Evolutionary conservation across 1,140 invertebrate genomes (phyloP).

Genomic region (Cotesia typhae): DNA sequence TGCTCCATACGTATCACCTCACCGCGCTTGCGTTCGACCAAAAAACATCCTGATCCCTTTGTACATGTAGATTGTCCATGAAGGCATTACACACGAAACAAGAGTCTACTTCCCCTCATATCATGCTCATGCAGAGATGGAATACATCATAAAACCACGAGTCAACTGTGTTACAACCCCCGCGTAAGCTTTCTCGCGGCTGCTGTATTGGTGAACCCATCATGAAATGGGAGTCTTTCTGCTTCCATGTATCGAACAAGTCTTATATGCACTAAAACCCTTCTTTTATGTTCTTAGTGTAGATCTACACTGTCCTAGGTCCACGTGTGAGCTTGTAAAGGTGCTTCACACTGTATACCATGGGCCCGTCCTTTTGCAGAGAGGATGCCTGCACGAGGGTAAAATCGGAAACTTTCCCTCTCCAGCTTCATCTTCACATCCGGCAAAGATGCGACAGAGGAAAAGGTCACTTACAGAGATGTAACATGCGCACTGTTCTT

Average conservation of each 20-base stretch:
- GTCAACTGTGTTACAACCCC: conserved; percentile 51
- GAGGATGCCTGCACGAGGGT: too few relatives aligned
- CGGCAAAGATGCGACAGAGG: too few relatives aligned
- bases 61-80: conserved; percentile 33
- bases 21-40: conserved; percentile 60
- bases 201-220: conserved; percentile 23
- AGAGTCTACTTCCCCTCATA: conserved; percentile 28
- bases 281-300: not conserved
- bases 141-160: conserved; percentile 50
- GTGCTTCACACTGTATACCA: too few relatives aligned
- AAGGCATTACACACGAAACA: conserved; percentile 37
- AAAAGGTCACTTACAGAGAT: too few relatives aligned
- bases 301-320: too few relatives aligned
- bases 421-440: too few relatives aligned
- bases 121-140: conserved; percentile 41
- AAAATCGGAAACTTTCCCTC: too few relatives aligned
- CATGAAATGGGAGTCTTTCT: conserved; percentile 10
- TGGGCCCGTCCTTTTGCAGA: too few relatives aligned
- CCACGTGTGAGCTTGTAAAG: too few relatives aligned
- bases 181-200: conserved; percentile 36
- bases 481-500: too few relatives aligned
- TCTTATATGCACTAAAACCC: not conserved
- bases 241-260: conserved; percentile 15
- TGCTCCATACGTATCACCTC: conserved; percentile 56
- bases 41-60: conserved; percentile 53